Base-by-base conservation (phyloP, 2,888 invertebrate species). In the Cryptocephalus primarius region DNA sequence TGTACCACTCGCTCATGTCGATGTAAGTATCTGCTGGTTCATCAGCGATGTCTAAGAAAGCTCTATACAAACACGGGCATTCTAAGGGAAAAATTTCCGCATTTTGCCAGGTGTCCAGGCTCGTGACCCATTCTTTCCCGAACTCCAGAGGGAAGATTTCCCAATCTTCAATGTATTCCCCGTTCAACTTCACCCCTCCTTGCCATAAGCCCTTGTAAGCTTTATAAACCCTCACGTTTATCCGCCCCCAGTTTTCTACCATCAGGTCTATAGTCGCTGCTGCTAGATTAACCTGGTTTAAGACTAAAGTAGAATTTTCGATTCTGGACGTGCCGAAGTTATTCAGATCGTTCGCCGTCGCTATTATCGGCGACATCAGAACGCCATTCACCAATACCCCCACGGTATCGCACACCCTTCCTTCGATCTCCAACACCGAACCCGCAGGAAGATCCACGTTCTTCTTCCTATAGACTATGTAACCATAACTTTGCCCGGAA, bases 221-320 rank as follows among this genome's bases (percentile, higher is more conserved):
- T 43, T 66, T 34, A 34, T 43, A 43, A 9, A 36, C 13, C 1
- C 14, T 36, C 8, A 12, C 63, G 65, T 88, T 88, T 40, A 87
- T 77, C 44, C 90, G 75, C 9, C 93, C 93, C 72, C 87, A 86
- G 65, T 86, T 88, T 70, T 93, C 92, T 1, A 73, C 71, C 1
- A 79, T 55, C 8, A 75, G 48, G 43, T 70, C 68, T 31, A 75
- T 48, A n/a, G 62, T 62, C 12, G 58, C 58, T 6, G 59, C 53
- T 6, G 52, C 53, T 11, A 58, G 40, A 34, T 53, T 48, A 32
- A 54, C 33, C 9, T 51, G 42, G 4, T 56, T 55, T 34, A 70
- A 46, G 8, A 45, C 42, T 11, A 70, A 48, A 9, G 50, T 58
- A 1, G 62, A 61, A 51, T 69, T 57, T 45, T 58, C 52, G 33